Base-by-base conservation (phyloP, 2,113 vertebrate genomes). In the Actenoides lindsayi region DNA sequence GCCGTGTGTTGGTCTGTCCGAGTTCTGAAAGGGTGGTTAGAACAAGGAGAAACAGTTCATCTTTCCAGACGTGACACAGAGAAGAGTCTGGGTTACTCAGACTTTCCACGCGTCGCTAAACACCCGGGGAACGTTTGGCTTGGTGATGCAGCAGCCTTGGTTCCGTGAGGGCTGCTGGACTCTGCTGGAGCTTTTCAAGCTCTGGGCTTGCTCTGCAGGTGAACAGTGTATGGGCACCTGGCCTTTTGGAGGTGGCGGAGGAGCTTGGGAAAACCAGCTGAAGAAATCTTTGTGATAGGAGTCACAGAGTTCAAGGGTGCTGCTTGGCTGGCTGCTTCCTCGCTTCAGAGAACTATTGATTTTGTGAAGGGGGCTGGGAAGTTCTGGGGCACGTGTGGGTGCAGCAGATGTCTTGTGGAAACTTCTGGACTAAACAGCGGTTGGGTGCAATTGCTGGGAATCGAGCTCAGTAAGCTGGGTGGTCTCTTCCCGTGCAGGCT, bases 301-400 rank as follows among this genome's bases (percentile, higher is more conserved):
- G n/a, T 39, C 24, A 3, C 11, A 9, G 46, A 15, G 23, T 30
- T 83, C 31, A 11, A 39, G n/a, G 51, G 17, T n/a, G 4, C 50
- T 50, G 39, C 27, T 63, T 67, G 53, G 7, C 42, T 79, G 69
- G 6, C 42, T 44, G 17, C 3, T 27, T 64, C 54, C 39, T 80
- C 16, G 35, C 67, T 68, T 69, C 39, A 71, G 71, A 60, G 44
- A 15, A 11, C 23, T 0, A 0, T 16, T 83, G 0, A 0, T 37
- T 76, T 87, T 76, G 31, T 0, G 0, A 2, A 20, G 57, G 24
- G 79, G 5, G 1, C 53, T 80, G 59, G 50, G 71, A 81, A 20
- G 46, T 30, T 50, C 42, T 59, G 59, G 44, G 76, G 17, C 5
- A 0, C 24, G 48, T 69, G 62, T 82, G 78, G 81, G 20, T 21